Percentiles rank a stretch among this genome's conserved stretches.
phyloP scores from a whole-genome alignment of 2,888 invertebrate species.

The Philaethria dido region DNA sequence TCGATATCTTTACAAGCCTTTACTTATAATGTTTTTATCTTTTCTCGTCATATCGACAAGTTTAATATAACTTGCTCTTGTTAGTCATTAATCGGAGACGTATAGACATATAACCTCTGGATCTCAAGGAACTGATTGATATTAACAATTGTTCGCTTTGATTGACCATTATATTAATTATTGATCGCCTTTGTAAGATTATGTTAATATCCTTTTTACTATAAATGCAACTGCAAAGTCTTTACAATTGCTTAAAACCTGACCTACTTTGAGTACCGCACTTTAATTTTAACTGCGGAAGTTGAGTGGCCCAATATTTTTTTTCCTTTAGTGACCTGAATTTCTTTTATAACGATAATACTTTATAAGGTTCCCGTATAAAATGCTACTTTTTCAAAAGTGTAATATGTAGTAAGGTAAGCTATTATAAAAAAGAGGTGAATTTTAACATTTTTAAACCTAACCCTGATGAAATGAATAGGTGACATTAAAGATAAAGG shows the following conservation, averaged over 20 bases:
- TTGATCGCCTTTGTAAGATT: not conserved
- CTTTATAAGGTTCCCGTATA: not conserved
- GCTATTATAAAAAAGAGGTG: not conserved
- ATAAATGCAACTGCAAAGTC: constrained; percentile 21
- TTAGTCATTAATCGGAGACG: not conserved
- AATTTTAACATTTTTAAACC: not conserved
- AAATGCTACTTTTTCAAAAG: constrained; percentile 8
- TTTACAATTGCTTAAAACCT: constrained; percentile 26
- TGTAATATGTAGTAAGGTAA: not conserved
- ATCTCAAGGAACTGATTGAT: constrained; percentile 3
- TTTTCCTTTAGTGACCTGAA: constrained; percentile 30
- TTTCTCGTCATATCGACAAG: not conserved
- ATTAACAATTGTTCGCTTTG: not conserved
- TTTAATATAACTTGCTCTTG: constrained; percentile 1
- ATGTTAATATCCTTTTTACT: constrained; percentile 19
- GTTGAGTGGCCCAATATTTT: constrained; percentile 30
- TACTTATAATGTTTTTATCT: constrained; percentile 2
- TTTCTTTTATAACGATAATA: constrained; percentile 12
- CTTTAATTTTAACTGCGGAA: constrained; percentile 24
- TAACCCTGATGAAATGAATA: not conserved
- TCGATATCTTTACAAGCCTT: constrained; percentile 1
- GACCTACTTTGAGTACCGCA: constrained; percentile 30
- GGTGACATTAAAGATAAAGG: not conserved
- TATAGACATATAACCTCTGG: not conserved
- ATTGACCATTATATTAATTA: not conserved